A percentile compares a stretch with the other conserved stretches of the same genome.
These are phyloP conservation scores for Hirtodrosophila alboralis DNA, from an alignment of 2,888 invertebrate species.

Conservation along the genomic window DNA sequence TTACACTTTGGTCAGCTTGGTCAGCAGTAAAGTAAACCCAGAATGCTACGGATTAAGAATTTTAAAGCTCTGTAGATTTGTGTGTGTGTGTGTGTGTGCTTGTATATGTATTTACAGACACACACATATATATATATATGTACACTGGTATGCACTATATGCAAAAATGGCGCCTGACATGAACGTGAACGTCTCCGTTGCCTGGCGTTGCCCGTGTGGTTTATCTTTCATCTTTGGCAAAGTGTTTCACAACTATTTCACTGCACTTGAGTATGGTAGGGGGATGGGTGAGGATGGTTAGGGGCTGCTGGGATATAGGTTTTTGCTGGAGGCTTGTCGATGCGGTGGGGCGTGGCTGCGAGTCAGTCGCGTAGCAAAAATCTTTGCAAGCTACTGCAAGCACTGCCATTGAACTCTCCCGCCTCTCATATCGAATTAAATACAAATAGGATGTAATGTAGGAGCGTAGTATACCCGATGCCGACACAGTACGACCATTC, in stretches of 20 bases:
- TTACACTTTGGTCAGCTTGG: constrained; percentile 12
- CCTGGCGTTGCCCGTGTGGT: constrained; percentile 42
- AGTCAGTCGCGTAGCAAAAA: constrained; percentile 65
- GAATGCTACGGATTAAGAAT: constrained; percentile 25
- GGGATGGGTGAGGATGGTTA: neutral
- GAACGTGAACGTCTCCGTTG: constrained; percentile 41
- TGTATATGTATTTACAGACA: neutral
- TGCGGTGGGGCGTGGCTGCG: constrained; percentile 8
- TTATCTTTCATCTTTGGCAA: constrained; percentile 81
- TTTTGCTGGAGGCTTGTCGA: too few relatives aligned
- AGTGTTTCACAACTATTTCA: constrained; percentile 79
- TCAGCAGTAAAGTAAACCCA: constrained; percentile 2
- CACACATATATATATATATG: neutral
- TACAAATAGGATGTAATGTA: constrained; percentile 66
- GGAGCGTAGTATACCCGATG: constrained; percentile 38
- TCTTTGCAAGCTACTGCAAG: constrained; percentile 47
- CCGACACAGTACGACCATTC: constrained; percentile 10
- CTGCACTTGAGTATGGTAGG: constrained; percentile 66
- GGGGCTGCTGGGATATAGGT: neutral
- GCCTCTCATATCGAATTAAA: constrained; percentile 71
- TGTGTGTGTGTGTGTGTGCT: neutral
- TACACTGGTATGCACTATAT: too few relatives aligned
- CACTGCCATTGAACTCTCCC: constrained; percentile 5
- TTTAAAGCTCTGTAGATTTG: constrained; percentile 34
- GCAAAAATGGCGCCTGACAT: constrained; percentile 51